Evolutionary conservation across 2,113 vertebrate genomes (phyloP), one percentile per base, ranked within the genome.

Genomic region (Puntigrus tetrazona): DNA sequence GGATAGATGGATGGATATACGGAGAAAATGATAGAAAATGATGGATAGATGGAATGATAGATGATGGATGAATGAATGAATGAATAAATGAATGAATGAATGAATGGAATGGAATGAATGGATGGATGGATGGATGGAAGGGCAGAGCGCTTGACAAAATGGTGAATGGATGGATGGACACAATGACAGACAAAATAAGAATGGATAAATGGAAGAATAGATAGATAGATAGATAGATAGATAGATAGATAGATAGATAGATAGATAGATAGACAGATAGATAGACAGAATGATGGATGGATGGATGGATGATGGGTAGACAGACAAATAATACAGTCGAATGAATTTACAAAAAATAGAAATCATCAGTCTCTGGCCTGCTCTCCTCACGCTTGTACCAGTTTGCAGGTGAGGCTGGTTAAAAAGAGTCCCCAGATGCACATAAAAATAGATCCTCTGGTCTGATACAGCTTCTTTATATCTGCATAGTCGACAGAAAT

Each of bases 381-480:
- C 47, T 50, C 18, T 50, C 16, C 18, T 20, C 16, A 52, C 7
- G 50, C 18, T 45, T 78, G 45, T 50, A 22, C 61, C 50, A 43
- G 34, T 59, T 65, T 77, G 41, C 61, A 73, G 61, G 61, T 81
- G 79, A 31, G 11, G 69, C 52, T 61, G 11, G 47, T 61, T 29
- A 29, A 78, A n/a, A 83, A 7, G 20, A 31, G 50, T 77, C 47
- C 45, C 73, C 41, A 45, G 55, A 25, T 22, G 41, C 27, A 29
- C 13, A 27, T 83, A 75, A 67, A 87, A 87, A 75, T 82, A 87
- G 47, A 77, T 55, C 25, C 13, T 18, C 6, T 27, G 16, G 43
- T 65, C 67, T 41, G 63, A 57, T 14, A 45, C 72, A 57, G 70
- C 50, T 59, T 34, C 65, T 78, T 82, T 74, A 65, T 31, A 75